Percentiles rank a stretch among this genome's conserved stretches.
Conservation (phyloP, 1,140 invertebrate genomes). For the Listronotus bonariensis region DNA sequence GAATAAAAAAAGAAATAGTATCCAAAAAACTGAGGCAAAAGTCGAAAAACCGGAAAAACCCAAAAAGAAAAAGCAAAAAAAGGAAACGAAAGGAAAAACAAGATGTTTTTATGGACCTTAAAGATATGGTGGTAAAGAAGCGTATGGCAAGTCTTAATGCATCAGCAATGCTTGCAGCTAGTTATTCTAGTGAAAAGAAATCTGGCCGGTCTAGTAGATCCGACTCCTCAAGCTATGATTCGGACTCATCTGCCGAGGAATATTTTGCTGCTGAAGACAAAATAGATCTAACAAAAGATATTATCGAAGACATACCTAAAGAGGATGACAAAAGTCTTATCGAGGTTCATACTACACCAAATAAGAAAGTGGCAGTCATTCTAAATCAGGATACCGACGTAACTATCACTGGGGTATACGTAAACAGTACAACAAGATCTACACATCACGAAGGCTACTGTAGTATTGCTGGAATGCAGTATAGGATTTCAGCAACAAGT, state of each 20-base stretch:
- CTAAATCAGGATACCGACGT: slow-evolving; percentile 84
- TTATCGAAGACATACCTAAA: slow-evolving; percentile 58
- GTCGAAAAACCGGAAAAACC: slow-evolving; percentile 32
- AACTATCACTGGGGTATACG: slow-evolving; percentile 81
- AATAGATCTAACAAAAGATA: slow-evolving; percentile 55
- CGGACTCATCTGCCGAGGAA: slow-evolving; percentile 58
- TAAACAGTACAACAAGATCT: slow-evolving; percentile 71
- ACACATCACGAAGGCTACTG: slow-evolving; percentile 82
- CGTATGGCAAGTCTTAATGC: slow-evolving; percentile 93
- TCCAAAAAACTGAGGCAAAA: slow-evolving; percentile 19
- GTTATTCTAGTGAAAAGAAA: slow-evolving; percentile 78
- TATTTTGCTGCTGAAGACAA: slow-evolving; percentile 48
- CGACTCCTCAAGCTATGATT: slow-evolving; percentile 60
- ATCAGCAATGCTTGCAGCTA: slow-evolving; percentile 88
- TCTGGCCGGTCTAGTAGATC: slow-evolving; percentile 61
- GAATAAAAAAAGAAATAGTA: slow-evolving; percentile 33
- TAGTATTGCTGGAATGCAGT: slow-evolving; percentile 81
- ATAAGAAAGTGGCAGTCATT: slow-evolving; percentile 69
- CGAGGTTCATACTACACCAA: slow-evolving; percentile 59
- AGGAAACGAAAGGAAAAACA: slow-evolving; percentile 52
- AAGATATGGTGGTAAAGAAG: slow-evolving; percentile 86
- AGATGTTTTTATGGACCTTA: slow-evolving; percentile 80
- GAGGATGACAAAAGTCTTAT: slow-evolving; percentile 62
- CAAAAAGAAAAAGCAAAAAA: slow-evolving; percentile 32
- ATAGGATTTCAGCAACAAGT: slow-evolving; percentile 74